Percentiles rank a stretch among this genome's conserved stretches.
Conservation (phyloP, 2,888 invertebrate genomes). For the Nomada hirtipes region DNA sequence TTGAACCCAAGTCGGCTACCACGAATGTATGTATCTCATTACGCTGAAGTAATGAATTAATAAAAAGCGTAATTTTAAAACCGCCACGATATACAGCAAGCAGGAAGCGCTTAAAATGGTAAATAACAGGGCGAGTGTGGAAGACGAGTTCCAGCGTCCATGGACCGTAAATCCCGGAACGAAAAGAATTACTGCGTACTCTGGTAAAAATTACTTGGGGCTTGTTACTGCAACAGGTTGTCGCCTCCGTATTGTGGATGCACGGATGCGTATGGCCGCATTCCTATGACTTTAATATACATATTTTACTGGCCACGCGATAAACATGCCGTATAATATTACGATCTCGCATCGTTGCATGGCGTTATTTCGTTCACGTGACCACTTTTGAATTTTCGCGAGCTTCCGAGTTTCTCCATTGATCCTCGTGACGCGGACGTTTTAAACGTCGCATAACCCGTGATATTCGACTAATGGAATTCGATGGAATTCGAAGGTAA, state of each 20-base stretch:
- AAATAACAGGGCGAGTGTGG: constrained; percentile 46
- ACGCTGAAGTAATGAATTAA: neutral
- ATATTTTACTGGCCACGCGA: constrained; percentile 27
- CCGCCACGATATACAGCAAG: neutral
- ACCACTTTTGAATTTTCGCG: neutral
- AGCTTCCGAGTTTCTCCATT: too few relatives aligned
- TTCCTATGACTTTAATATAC: constrained; percentile 37
- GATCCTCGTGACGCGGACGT: too few relatives aligned
- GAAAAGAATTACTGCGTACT: constrained; percentile 51
- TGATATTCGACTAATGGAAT: constrained; percentile 8
- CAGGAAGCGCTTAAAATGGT: constrained; percentile 8
- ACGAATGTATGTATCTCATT: neutral
- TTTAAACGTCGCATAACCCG: neutral
- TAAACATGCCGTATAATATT: constrained; percentile 10
- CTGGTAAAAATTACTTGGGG: constrained; percentile 61
- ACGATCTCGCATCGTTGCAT: neutral
- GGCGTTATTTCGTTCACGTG: neutral
- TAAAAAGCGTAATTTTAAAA: neutral
- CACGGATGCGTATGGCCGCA: constrained; percentile 29
- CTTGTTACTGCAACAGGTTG: constrained; percentile 71
- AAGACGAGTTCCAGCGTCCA: constrained; percentile 9
- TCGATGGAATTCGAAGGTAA: neutral
- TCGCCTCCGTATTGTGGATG: constrained; percentile 40
- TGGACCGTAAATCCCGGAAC: constrained; percentile 49
- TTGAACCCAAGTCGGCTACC: too few relatives aligned